Conservation (phyloP, 2,888 invertebrate species). For the Brachyptera risi region DNA sequence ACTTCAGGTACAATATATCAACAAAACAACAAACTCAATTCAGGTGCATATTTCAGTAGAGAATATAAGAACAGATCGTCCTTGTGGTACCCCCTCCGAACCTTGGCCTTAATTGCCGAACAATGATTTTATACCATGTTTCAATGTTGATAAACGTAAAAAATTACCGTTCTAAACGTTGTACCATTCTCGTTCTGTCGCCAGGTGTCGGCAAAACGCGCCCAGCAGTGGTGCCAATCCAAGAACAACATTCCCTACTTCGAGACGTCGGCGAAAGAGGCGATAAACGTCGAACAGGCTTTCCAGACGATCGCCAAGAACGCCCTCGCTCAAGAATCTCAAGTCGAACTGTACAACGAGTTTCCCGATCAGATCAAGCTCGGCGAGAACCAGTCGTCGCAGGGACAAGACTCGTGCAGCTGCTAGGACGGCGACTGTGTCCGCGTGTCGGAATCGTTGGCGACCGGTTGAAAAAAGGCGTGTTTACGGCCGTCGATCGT, state of each 20-base stretch:
- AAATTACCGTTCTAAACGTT: background rate
- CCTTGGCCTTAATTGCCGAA: no score
- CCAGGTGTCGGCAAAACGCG: slow-evolving; percentile 77
- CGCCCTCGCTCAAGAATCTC: slow-evolving; percentile 80
- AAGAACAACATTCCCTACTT: slow-evolving; percentile 99
- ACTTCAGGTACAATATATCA: no score
- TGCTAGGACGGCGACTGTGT: slow-evolving; percentile 61
- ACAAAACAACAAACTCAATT: no score
- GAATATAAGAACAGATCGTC: no score
- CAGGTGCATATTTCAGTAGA: no score
- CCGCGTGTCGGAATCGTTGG: no score
- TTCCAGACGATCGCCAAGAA: slow-evolving; percentile 98
- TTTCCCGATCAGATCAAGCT: slow-evolving; percentile 96
- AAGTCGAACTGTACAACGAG: slow-evolving; percentile 90
- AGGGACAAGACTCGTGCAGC: slow-evolving; percentile 15
- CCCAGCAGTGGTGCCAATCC: slow-evolving; percentile 98
- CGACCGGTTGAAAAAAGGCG: no score
- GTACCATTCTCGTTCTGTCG: slow-evolving; percentile 21
- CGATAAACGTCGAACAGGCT: slow-evolving; percentile 97
- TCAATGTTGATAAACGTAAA: background rate
- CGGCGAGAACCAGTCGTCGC: slow-evolving; percentile 1
- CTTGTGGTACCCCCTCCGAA: no score
- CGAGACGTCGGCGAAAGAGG: slow-evolving; percentile 99
- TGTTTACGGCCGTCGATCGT: no score
- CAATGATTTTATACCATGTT: no score